Conservation (phyloP, 2,113 vertebrate genomes). For the Lophius piscatorius region DNA sequence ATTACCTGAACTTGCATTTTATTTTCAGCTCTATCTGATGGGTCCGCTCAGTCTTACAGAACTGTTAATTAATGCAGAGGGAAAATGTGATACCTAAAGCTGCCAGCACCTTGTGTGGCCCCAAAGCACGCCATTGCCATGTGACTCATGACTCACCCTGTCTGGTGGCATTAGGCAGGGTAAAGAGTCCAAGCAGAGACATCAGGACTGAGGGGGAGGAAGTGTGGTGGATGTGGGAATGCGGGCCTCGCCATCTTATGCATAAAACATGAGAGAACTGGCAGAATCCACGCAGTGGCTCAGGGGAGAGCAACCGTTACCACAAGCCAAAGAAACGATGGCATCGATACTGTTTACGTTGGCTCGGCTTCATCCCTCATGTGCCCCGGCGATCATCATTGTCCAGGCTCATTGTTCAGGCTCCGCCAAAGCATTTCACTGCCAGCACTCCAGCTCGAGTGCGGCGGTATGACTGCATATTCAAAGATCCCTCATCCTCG, state of each 20-base stretch:
- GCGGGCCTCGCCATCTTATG: constrained; percentile 6
- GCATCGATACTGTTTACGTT: constrained; percentile 52
- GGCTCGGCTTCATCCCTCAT: constrained; percentile 30
- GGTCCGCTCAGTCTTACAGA: too few relatives aligned
- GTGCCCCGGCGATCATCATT: constrained; percentile 15
- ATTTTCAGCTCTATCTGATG: too few relatives aligned
- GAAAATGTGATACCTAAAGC: too few relatives aligned
- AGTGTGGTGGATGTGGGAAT: neutral
- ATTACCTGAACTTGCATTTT: too few relatives aligned
- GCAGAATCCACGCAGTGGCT: constrained; percentile 25
- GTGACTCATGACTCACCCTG: constrained; percentile 36
- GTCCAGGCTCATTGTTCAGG: constrained; percentile 33
- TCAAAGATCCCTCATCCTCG: neutral
- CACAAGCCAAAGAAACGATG: constrained; percentile 28
- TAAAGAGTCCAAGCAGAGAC: constrained; percentile 45
- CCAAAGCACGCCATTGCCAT: neutral
- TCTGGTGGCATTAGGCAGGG: constrained; percentile 12
- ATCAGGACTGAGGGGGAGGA: constrained; percentile 12
- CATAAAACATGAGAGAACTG: constrained; percentile 56
- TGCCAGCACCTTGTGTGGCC: too few relatives aligned
- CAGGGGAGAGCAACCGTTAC: constrained; percentile 18
- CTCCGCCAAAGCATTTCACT: neutral
- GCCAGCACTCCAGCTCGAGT: constrained; percentile 13
- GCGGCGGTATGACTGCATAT: constrained; percentile 2
- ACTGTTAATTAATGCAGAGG: too few relatives aligned